Percentiles rank a stretch among this genome's conserved stretches.
These are phyloP conservation scores for Chiloscyllium plagiosum DNA, from an alignment of 2,113 vertebrate genomes.

Conservation along the genomic window DNA sequence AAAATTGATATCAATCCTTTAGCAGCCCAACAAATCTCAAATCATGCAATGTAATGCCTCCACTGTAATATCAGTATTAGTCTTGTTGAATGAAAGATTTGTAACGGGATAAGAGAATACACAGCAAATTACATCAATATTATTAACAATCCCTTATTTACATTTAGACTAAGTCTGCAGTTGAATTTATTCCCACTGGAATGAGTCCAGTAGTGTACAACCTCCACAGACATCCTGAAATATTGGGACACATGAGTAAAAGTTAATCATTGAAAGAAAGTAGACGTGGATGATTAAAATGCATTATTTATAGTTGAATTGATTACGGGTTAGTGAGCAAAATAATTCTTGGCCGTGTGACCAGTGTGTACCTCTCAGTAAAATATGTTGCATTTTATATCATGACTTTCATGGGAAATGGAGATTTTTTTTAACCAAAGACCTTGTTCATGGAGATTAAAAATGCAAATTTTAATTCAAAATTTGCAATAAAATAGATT, in stretches of 20 bases:
- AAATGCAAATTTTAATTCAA: slow-evolving; percentile 26
- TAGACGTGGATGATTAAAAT: neutral
- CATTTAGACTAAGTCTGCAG: neutral
- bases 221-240: neutral
- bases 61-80: neutral
- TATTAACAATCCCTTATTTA: neutral
- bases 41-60: neutral
- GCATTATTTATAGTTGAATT: neutral
- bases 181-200: slow-evolving; percentile 4
- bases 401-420: neutral
- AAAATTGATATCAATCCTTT: neutral
- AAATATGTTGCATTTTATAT: neutral
- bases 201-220: neutral
- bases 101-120: neutral
- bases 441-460: neutral
- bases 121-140: neutral
- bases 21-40: neutral
- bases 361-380: neutral
- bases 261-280: neutral
- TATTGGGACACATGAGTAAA: neutral
- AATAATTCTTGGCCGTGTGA: neutral
- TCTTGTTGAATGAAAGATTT: neutral
- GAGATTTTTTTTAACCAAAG: neutral
- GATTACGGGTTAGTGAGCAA: neutral
- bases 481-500: neutral